phyloP scores from a whole-genome alignment of 2,888 invertebrate genomes.

The Hoplodrina blanda region DNA sequence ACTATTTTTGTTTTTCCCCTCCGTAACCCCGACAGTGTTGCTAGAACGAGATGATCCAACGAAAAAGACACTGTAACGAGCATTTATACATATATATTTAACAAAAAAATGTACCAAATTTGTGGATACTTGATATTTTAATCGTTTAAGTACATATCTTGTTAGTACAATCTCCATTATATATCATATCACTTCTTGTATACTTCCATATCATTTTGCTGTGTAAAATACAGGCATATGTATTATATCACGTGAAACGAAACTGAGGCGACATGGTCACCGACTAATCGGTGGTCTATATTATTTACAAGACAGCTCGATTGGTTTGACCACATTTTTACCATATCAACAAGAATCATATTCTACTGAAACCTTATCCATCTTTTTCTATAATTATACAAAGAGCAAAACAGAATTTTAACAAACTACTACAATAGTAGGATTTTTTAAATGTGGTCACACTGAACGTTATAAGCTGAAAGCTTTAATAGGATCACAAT shows the following conservation, averaged over 20 bases:
- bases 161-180: slow-evolving; percentile 88
- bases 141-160: slow-evolving; percentile 89
- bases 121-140: slow-evolving; percentile 81
- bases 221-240: slow-evolving; percentile 83
- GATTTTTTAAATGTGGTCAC: slow-evolving; percentile 60
- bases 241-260: slow-evolving; percentile 79
- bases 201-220: slow-evolving; percentile 89
- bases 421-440: slow-evolving; percentile 60
- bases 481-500: slow-evolving; percentile 80
- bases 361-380: slow-evolving; percentile 55
- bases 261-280: slow-evolving; percentile 67
- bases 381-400: slow-evolving; percentile 64
- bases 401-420: slow-evolving; percentile 47
- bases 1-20: slow-evolving; percentile 74
- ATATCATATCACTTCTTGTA: slow-evolving; percentile 90
- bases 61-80: slow-evolving; percentile 88
- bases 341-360: slow-evolving; percentile 57
- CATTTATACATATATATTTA: slow-evolving; percentile 84
- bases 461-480: slow-evolving; percentile 70
- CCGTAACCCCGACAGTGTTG: slow-evolving; percentile 78
- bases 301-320: slow-evolving; percentile 66
- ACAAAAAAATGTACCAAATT: slow-evolving; percentile 83
- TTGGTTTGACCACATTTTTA: slow-evolving; percentile 67
- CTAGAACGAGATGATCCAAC: slow-evolving; percentile 81
- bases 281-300: slow-evolving; percentile 62